Evolutionary conservation across 1,140 invertebrate species (phyloP), one percentile per base, ranked within the genome.

Genomic region (Drosophila rhopaloa): DNA sequence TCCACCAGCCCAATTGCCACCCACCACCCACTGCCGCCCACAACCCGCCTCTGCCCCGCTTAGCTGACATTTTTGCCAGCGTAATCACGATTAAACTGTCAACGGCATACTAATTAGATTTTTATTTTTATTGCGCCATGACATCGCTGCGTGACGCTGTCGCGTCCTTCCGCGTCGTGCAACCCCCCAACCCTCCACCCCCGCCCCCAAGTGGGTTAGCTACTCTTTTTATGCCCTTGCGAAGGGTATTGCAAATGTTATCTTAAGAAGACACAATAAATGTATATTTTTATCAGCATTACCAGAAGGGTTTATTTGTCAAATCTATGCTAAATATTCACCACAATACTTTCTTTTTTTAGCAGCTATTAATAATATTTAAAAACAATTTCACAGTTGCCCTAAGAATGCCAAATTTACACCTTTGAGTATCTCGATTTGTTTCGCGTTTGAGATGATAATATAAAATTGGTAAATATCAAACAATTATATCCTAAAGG

Each of bases 41-140:
- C 37, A 44, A 59, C 38, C 38, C 43, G n/a, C 37, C 7, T 32
- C 35, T 5, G 8, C 37, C 51, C 61, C 59, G 74, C 56, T 81
- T 81, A 63, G 73, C 66, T 76, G 81, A 71, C 72, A 86, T 88
- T 86, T 86, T 86, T 88, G 83, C 86, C 86, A 86, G 86, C 86
- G 86, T 90, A 90, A 90, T 90, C 86, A 90, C 86, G 86, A 90
- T 90, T 90, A 90, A 90, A 90, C 86, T 90, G 86, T 90, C 86
- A 90, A 90, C 86, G 86, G 86, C 88, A 90, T 90, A 90, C 86
- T 90, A 90, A 90, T 90, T 90, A 90, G 86, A 90, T 90, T 90
- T 90, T 90, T 90, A 90, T 90, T 90, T 90, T 88, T 88, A 88
- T 88, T 88, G 77, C 84, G 84, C 84, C 81, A 88, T 88, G 84